phyloP scores from a whole-genome alignment of 1,140 invertebrate genomes.

The Paralvinella palmiformis region DNA sequence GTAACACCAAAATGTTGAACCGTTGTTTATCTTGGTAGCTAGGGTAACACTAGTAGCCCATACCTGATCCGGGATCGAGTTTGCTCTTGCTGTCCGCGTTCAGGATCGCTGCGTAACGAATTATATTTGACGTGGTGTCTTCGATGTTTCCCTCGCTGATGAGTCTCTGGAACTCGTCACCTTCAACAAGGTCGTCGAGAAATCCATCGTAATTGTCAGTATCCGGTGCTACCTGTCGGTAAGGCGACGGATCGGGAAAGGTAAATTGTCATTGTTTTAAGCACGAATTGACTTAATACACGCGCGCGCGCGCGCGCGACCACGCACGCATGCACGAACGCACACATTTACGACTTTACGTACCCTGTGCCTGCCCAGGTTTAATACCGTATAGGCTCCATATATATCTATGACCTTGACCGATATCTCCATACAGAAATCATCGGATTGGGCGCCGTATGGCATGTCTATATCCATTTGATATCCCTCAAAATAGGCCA shows the following conservation, averaged over 20 bases:
- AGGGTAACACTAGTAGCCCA: background rate
- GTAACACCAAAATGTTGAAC: background rate
- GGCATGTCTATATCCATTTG: too few species aligned
- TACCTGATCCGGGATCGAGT: background rate
- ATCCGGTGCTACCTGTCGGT: background rate
- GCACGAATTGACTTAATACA: background rate
- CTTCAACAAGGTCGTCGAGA: background rate
- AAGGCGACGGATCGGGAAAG: background rate
- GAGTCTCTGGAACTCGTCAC: background rate
- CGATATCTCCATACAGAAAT: background rate
- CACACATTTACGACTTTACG: too few species aligned
- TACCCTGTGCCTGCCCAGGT: too few species aligned
- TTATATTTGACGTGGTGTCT: too few species aligned
- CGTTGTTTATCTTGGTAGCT: background rate
- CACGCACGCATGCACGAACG: background rate
- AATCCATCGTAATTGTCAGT: background rate
- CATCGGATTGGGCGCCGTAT: too few species aligned
- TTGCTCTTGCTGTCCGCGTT: constrained; percentile 3
- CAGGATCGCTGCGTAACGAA: too few species aligned
- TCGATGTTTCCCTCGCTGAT: background rate
- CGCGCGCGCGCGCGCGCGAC: background rate
- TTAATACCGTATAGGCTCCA: background rate
- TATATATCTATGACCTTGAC: background rate
- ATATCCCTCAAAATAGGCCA: background rate
- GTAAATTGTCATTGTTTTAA: background rate